Conservation (phyloP, 2,888 invertebrate species). For the Oscheius sp. region DNA sequence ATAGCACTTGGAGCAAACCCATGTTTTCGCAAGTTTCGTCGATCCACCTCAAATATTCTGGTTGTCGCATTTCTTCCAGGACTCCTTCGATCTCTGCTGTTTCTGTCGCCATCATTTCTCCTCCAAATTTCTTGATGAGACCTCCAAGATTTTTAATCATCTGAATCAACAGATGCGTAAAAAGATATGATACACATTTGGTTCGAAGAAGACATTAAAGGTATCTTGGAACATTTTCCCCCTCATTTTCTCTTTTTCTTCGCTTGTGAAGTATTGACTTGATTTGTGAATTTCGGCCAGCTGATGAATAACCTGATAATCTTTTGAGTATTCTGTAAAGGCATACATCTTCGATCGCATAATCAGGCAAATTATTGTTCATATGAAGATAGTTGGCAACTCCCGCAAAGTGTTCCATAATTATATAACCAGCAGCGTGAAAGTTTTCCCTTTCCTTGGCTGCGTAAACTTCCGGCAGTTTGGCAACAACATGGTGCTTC, state of each 20-base stretch:
- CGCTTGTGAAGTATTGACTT: background rate
- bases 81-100: background rate
- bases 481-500: background rate
- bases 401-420: constrained; percentile 9
- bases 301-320: constrained; percentile 5
- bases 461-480: background rate
- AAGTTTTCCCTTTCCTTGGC: background rate
- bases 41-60: constrained; percentile 3
- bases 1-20: background rate
- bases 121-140: constrained; percentile 6
- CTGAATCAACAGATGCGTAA: background rate
- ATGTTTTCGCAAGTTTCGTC: constrained; percentile 16
- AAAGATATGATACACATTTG: background rate
- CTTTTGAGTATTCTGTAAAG: background rate
- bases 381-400: constrained; percentile 14
- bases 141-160: background rate
- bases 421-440: constrained; percentile 6
- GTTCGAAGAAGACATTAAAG: constrained; percentile 13
- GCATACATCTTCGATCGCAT: constrained; percentile 8
- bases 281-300: background rate
- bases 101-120: constrained; percentile 5
- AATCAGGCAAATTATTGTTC: constrained; percentile 17
- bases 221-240: background rate
- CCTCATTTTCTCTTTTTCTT: background rate
- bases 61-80: constrained; percentile 4